Base-by-base conservation (phyloP, 2,113 vertebrate genomes). In the Planiliza haematocheilus region DNA sequence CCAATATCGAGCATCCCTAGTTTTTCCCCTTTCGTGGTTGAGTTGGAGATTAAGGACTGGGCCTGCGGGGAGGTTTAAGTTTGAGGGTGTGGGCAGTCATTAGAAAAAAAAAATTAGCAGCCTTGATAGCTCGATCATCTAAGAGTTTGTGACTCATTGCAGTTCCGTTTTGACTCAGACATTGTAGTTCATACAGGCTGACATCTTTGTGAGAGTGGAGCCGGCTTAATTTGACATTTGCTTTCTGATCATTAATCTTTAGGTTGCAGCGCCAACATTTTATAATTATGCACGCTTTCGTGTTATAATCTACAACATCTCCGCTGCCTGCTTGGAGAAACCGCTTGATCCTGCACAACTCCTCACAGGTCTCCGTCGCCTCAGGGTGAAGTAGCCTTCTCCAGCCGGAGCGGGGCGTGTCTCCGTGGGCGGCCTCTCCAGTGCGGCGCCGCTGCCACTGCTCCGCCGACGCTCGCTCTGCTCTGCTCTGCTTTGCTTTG, bases 331-430 rank as follows among this genome's bases (percentile, higher is more conserved):
- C 66, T 37, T 10, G 52, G 21, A 39, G 58, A 2, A 34, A 5
- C 42, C 45, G 1, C 56, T 18, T 8, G n/a, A 46, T 46, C 24
- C 17, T 48, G 8, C n/a, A 10, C 11, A 42, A 13, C 60, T 65
- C 37, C 41, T 46, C 24, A n/a, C n/a, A 12, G 36, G 11, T 36
- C 36, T 60, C 41, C 43, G 37, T 64, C 51, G 12, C n/a, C 48
- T 30, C 57, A 1, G 69, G 80, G 55, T 86, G 86, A 83, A 87
- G 81, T 71, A 83, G 63, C 87, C 42, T 45, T 58, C 16, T 76
- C 43, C 67, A n/a, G 62, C 85, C 83, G 64, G 82, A 76, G 70
- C 51, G 88, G 81, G 91, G 90, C 85, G 89, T 85, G 77, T 77
- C 82, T 67, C 80, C 30, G 86, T 72, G 83, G 87, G 86, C 84